These are phyloP conservation scores for Aethina tumida DNA, from an alignment of 1,140 invertebrate species.

Conservation along the genomic window DNA sequence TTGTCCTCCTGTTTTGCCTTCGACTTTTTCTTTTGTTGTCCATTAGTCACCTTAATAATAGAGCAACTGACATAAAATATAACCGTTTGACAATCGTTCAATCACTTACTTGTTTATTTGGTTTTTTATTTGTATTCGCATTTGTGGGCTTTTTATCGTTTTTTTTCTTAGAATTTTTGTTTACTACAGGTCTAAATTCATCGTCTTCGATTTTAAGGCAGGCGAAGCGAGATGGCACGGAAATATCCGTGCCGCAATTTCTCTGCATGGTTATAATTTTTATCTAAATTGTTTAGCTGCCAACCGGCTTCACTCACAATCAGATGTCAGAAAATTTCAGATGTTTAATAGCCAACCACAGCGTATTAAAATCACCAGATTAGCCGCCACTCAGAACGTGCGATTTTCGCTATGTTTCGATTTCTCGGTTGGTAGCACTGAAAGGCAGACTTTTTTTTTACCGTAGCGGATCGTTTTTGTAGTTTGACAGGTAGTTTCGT, in stretches of 20 bases:
- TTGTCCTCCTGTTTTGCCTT: constrained; percentile 34
- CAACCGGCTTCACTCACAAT: too few species aligned
- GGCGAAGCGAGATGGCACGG: constrained; percentile 50
- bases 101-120: constrained; percentile 12
- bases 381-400: too few species aligned
- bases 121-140: constrained; percentile 12
- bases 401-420: too few species aligned
- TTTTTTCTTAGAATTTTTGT: constrained; percentile 34
- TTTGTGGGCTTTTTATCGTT: constrained; percentile 18
- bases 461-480: too few species aligned
- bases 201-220: constrained; percentile 50
- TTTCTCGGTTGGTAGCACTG: too few species aligned
- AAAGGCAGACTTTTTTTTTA: too few species aligned
- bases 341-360: too few species aligned
- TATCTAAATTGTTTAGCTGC: too few species aligned
- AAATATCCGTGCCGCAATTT: constrained; percentile 41
- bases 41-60: constrained; percentile 3
- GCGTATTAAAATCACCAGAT: too few species aligned
- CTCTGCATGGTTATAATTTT: too few species aligned
- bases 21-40: constrained; percentile 36
- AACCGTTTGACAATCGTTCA: constrained; percentile 1
- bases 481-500: too few species aligned
- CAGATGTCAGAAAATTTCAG: too few species aligned
- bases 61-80: background rate
- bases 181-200: constrained; percentile 32